Evolutionary conservation across 1,140 invertebrate genomes (phyloP).

Genomic region (Leptinotarsa lineolata): DNA sequence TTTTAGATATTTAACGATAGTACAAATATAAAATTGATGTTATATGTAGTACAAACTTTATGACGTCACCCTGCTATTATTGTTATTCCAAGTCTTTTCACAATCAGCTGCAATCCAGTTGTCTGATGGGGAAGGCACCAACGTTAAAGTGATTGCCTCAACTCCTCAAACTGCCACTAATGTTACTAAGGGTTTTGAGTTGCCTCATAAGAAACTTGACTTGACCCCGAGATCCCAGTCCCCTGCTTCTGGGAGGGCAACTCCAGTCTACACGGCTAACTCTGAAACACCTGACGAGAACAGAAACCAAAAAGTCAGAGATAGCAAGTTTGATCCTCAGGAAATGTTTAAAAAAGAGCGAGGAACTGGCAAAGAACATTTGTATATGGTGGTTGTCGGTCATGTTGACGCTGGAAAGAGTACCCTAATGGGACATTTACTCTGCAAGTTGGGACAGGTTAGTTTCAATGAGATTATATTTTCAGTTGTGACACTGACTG

Average conservation of each 20-base stretch:
- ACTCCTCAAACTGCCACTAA: slow-evolving; percentile 51
- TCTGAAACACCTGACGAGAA: slow-evolving; percentile 50
- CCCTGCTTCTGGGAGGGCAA: slow-evolving; percentile 63
- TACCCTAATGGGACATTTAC: slow-evolving; percentile 93
- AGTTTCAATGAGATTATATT: slow-evolving; percentile 10
- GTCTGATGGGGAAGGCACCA: background rate
- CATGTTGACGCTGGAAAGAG: slow-evolving; percentile 99
- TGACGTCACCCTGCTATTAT: background rate
- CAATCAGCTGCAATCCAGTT: background rate
- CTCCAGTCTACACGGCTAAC: slow-evolving; percentile 52
- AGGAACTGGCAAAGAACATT: slow-evolving; percentile 76
- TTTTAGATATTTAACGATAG: background rate
- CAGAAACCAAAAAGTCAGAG: slow-evolving; percentile 54
- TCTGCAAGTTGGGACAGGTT: slow-evolving; percentile 89
- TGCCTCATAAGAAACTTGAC: slow-evolving; percentile 45
- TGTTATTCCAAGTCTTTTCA: background rate
- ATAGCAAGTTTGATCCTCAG: slow-evolving; percentile 62
- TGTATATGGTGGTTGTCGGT: slow-evolving; percentile 95
- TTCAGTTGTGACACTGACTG: background rate
- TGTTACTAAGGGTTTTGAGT: slow-evolving; percentile 58
- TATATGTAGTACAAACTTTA: slow-evolving; percentile 5
- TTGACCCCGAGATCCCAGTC: slow-evolving; percentile 64
- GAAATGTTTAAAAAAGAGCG: slow-evolving; percentile 75
- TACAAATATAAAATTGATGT: background rate
- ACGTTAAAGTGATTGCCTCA: slow-evolving; percentile 42